A percentile compares a stretch with the other conserved stretches of the same genome.
Evolutionary conservation across 2,888 invertebrate genomes (phyloP).

Genomic region (Aphodius sticticus): DNA sequence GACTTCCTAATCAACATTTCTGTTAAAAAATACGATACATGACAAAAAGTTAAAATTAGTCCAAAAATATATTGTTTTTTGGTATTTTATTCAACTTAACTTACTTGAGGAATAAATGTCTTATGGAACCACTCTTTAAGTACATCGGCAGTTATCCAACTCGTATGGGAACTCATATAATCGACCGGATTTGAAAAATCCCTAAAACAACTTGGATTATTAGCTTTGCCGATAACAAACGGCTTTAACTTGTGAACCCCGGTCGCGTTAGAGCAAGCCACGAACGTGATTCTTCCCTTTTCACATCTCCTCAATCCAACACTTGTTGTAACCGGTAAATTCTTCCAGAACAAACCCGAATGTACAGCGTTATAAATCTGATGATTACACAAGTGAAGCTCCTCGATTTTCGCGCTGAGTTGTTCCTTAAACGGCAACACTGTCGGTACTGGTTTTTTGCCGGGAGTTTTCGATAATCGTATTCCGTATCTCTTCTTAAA

Average conservation of each 20-base stretch:
- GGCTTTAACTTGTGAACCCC: neutral
- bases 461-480: neutral
- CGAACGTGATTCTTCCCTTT: neutral
- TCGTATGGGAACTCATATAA: neutral
- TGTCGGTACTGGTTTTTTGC: neutral
- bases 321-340: neutral
- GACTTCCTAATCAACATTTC: no score
- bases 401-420: neutral
- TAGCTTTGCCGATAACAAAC: neutral
- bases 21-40: no score
- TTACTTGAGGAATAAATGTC: neutral
- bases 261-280: neutral
- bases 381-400: neutral
- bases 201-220: neutral
- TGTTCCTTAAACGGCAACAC: neutral
- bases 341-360: neutral
- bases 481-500: neutral
- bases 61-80: no score
- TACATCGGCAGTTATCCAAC: neutral
- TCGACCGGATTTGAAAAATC: neutral
- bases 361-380: neutral
- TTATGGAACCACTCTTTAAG: neutral
- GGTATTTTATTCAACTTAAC: no score
- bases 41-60: no score
- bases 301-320: neutral